Percentiles rank a stretch among this genome's conserved stretches.
These are phyloP conservation scores for Hormaphis cornu DNA, from an alignment of 1,140 invertebrate species.

Conservation along the genomic window DNA sequence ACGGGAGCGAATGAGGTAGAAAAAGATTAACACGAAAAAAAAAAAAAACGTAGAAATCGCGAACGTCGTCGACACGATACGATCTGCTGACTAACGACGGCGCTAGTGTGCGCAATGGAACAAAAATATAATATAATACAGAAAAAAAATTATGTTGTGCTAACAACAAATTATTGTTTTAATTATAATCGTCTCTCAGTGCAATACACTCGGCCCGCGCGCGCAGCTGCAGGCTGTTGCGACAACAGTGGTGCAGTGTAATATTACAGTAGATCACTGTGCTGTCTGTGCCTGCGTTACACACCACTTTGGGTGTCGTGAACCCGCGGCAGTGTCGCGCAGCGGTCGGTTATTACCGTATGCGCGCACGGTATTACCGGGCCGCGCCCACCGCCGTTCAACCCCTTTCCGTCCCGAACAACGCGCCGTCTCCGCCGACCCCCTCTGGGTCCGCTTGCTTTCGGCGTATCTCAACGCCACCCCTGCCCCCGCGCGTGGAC, in stretches of 20 bases:
- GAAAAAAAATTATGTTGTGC: no score
- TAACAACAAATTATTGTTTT: constrained; percentile 11
- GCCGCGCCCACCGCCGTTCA: no score
- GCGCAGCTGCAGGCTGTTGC: no score
- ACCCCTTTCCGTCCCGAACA: no score
- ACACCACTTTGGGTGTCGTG: no score
- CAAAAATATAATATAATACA: background rate
- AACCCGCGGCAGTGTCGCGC: background rate
- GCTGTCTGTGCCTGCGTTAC: no score
- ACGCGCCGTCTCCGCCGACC: no score
- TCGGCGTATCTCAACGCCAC: no score
- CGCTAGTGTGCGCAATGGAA: background rate
- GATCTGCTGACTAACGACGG: background rate
- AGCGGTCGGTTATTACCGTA: background rate
- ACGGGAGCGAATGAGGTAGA: background rate
- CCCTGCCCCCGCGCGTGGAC: background rate
- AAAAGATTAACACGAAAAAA: background rate
- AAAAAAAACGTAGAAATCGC: background rate
- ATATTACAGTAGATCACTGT: no score
- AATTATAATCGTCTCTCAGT: constrained; percentile 9
- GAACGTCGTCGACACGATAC: background rate
- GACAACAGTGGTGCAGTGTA: background rate
- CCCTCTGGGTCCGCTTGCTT: no score
- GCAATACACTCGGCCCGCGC: constrained; percentile 5
- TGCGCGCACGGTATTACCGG: background rate